Evolutionary conservation across 2,888 invertebrate species (phyloP).

Genomic region (Sycophila texana): DNA sequence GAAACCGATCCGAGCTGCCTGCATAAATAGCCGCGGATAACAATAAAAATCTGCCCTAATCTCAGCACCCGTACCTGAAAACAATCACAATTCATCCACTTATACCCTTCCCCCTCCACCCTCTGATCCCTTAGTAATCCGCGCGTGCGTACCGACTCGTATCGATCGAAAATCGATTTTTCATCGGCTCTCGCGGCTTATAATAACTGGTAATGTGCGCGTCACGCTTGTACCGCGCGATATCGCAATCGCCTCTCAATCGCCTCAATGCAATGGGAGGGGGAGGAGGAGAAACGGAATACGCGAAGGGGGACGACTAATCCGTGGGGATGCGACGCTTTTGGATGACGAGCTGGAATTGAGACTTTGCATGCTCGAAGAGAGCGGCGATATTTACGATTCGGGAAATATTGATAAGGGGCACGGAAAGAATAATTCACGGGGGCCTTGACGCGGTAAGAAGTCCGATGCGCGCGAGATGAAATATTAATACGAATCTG

Average conservation of each 20-base stretch:
- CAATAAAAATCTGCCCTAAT: background rate
- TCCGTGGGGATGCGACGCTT: constrained; percentile 13
- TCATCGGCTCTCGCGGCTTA: constrained; percentile 8
- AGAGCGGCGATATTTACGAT: background rate
- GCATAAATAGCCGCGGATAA: background rate
- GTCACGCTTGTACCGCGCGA: constrained; percentile 7
- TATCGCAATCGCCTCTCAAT: constrained; percentile 26
- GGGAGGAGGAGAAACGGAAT: background rate
- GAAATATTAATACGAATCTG: too few species aligned
- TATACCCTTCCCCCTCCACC: background rate
- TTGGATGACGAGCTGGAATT: too few species aligned
- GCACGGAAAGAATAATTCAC: too few species aligned
- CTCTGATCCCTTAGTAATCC: background rate
- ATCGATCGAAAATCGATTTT: constrained; percentile 25
- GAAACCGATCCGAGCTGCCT: constrained; percentile 21
- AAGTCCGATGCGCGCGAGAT: too few species aligned
- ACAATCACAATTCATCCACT: background rate
- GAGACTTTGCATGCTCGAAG: too few species aligned
- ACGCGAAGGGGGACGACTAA: constrained; percentile 12
- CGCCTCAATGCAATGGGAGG: background rate
- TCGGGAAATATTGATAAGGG: too few species aligned
- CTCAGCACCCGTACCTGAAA: background rate
- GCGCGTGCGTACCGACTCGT: background rate
- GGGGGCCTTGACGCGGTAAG: too few species aligned
- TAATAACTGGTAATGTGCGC: constrained; percentile 17